These are phyloP conservation scores for Craseonycteris thonglongyai DNA, from an alignment of 2,113 vertebrate species.

Conservation along the genomic window DNA sequence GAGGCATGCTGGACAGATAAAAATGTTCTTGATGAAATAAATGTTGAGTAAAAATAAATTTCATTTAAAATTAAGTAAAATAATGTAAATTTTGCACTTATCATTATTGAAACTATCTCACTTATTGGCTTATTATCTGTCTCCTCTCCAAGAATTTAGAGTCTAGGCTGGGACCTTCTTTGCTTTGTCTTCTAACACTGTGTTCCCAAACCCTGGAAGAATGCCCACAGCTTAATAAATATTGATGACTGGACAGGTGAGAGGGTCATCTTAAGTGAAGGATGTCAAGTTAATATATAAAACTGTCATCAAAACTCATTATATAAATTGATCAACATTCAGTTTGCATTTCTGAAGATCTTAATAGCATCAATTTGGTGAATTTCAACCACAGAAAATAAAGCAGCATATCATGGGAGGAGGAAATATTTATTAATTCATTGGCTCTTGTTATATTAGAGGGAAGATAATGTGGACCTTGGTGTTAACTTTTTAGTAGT, in stretches of 20 bases:
- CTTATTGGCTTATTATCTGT: not conserved
- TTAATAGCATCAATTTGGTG: not conserved
- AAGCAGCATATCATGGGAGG: not conserved
- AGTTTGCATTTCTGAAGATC: not conserved
- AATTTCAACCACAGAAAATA: not conserved
- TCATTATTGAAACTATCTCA: not conserved
- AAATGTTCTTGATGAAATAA: conserved; percentile 7
- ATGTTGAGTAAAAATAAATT: not conserved
- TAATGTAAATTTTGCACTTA: not conserved
- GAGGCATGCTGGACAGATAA: not conserved
- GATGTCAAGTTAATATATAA: not conserved
- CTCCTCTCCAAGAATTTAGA: not conserved
- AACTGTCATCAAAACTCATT: not conserved
- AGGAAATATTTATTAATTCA: not conserved
- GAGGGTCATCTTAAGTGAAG: not conserved
- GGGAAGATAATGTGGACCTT: not conserved
- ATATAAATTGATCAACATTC: not conserved
- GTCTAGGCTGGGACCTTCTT: not conserved
- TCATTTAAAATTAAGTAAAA: not conserved
- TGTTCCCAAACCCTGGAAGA: not conserved
- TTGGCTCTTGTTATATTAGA: not conserved
- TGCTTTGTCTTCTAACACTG: not conserved
- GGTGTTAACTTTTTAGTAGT: not conserved
- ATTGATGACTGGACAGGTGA: not conserved
- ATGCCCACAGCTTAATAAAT: not conserved